phyloP scores from a whole-genome alignment of 2,797 vertebrate species.

The Chaenodraco wilsoni region DNA sequence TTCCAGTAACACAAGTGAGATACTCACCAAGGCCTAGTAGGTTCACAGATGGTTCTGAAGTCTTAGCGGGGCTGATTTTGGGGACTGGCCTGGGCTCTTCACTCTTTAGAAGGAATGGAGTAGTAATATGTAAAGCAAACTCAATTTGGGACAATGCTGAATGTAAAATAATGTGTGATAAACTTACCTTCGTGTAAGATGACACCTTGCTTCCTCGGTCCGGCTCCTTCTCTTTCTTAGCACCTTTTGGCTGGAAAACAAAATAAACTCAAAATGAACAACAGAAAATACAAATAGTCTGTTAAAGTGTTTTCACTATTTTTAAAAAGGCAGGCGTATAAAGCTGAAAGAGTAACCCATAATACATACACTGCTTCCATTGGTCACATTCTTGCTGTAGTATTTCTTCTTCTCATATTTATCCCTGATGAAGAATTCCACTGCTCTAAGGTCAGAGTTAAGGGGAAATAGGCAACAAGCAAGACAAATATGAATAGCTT shows the following conservation, averaged over 20 bases:
- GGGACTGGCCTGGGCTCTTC: constrained; percentile 88
- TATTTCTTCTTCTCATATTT: constrained; percentile 98
- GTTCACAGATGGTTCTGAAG: constrained; percentile 89
- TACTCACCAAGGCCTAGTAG: constrained; percentile 94
- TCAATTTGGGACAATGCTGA: not conserved
- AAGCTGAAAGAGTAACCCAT: not conserved
- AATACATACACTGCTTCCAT: constrained; percentile 80
- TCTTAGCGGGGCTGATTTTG: constrained; percentile 90
- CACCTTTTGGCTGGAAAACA: constrained; percentile 85
- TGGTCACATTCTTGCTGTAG: constrained; percentile 91
- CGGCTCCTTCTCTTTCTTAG: constrained; percentile 88
- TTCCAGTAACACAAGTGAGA: not conserved
- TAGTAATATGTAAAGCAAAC: not conserved
- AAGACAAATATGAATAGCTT: not conserved
- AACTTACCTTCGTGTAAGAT: constrained; percentile 86
- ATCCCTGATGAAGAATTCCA: constrained; percentile 98
- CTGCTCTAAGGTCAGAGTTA: constrained; percentile 87
- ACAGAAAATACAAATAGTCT: not conserved
- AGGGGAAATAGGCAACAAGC: constrained; percentile 31
- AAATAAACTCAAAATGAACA: not conserved
- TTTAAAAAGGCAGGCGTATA: not conserved
- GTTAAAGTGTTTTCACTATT: not conserved
- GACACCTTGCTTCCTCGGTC: constrained; percentile 87
- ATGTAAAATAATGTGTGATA: not conserved
- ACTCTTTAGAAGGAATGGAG: constrained; percentile 80